Conservation (phyloP, 2,797 vertebrate genomes). For the Heteromormyrus szaboi region DNA sequence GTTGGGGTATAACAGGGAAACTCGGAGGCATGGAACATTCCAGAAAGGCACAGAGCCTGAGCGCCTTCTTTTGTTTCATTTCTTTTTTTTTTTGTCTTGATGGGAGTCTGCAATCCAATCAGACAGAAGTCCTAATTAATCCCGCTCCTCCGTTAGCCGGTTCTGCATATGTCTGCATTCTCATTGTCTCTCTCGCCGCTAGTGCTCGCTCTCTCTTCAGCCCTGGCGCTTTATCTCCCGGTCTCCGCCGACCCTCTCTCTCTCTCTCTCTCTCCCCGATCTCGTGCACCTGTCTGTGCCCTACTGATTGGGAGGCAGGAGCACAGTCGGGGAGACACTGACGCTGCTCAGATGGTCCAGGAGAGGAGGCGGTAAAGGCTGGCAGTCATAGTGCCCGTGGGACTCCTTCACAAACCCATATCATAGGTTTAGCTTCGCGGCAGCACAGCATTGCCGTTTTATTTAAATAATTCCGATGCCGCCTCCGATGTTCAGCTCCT, state of each 20-base stretch:
- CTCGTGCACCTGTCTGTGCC: constrained; percentile 13
- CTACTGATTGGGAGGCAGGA: background rate
- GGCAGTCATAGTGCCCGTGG: background rate
- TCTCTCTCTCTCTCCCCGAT: background rate
- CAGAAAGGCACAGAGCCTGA: background rate
- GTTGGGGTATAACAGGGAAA: background rate
- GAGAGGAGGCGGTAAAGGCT: background rate
- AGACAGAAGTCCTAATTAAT: constrained; percentile 23
- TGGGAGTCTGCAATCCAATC: constrained; percentile 2
- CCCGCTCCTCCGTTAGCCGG: background rate
- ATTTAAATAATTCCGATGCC: background rate
- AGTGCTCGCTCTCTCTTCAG: constrained; percentile 24
- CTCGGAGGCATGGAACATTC: background rate
- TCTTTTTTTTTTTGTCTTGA: background rate
- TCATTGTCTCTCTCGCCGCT: constrained; percentile 26
- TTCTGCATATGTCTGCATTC: constrained; percentile 9
- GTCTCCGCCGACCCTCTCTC: background rate
- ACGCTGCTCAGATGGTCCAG: background rate
- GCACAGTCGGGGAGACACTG: background rate
- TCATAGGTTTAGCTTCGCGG: background rate
- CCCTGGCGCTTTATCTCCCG: background rate
- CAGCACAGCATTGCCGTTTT: background rate
- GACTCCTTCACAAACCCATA: background rate
- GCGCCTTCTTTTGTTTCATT: background rate
- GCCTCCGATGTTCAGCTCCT: background rate